A percentile compares a stretch with the other conserved stretches of the same genome.
These are phyloP conservation scores for Coregonus clupeaformis DNA, from an alignment of 2,113 vertebrate genomes.

Conservation along the genomic window DNA sequence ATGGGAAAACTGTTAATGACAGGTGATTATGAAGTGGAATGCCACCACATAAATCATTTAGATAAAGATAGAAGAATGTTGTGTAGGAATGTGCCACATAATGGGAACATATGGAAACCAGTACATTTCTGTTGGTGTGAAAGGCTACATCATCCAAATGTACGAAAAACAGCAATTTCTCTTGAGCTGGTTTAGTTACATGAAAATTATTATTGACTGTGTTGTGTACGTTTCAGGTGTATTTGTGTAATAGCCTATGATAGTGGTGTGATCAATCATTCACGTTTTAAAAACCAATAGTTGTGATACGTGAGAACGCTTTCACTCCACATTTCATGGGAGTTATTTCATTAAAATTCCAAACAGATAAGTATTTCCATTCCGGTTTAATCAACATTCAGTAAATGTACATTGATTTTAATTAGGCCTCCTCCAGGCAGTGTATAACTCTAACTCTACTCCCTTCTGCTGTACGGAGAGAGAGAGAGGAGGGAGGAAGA, in stretches of 20 bases:
- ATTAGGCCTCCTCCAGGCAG: constrained; percentile 43
- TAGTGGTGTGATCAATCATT: not conserved
- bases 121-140: not conserved
- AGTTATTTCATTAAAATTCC: constrained; percentile 43
- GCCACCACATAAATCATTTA: too few species aligned
- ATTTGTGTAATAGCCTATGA: not conserved
- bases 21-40: too few species aligned
- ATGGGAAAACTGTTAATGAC: too few species aligned
- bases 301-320: constrained; percentile 3
- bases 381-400: constrained; percentile 42
- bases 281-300: not conserved
- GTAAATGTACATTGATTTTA: constrained; percentile 49
- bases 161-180: not conserved
- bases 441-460: constrained; percentile 27
- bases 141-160: not conserved
- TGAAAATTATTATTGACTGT: too few species aligned
- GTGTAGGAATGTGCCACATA: too few species aligned
- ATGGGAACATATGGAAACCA: not conserved
- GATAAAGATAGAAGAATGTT: too few species aligned
- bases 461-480: constrained; percentile 12
- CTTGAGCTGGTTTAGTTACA: too few species aligned
- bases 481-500: not conserved
- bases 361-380: constrained; percentile 32
- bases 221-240: not conserved
- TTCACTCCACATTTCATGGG: constrained; percentile 16